Conservation (phyloP, 2,797 vertebrate genomes). For the Melanotaenia parkinsoni region DNA sequence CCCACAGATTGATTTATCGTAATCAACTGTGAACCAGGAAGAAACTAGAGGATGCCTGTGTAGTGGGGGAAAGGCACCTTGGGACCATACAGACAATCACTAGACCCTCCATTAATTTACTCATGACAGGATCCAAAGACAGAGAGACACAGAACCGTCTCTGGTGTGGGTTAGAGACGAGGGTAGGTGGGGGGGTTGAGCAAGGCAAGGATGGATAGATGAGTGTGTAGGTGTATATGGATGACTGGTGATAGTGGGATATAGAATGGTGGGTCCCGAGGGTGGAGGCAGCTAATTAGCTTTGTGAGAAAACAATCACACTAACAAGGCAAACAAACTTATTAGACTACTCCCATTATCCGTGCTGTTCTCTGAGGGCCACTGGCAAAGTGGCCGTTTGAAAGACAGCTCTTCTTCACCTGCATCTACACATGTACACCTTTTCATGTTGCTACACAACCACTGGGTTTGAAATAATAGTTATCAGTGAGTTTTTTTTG, state of each 20-base stretch:
- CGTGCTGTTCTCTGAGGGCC: constrained; percentile 55
- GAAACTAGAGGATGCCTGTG: constrained; percentile 76
- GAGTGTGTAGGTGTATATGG: constrained; percentile 55
- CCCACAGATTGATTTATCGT: constrained; percentile 84
- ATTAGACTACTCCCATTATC: constrained; percentile 75
- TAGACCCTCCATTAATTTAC: constrained; percentile 83
- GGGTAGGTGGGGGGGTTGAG: constrained; percentile 25
- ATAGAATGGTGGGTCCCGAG: constrained; percentile 67
- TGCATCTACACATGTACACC: constrained; percentile 29
- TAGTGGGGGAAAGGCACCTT: constrained; percentile 84
- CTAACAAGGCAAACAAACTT: constrained; percentile 85
- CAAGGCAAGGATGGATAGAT: constrained; percentile 54
- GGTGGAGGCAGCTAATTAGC: constrained; percentile 82
- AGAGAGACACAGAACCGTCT: constrained; percentile 61
- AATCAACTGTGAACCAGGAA: constrained; percentile 82
- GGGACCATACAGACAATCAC: constrained; percentile 83
- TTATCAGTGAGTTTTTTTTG: neutral
- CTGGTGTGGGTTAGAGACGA: constrained; percentile 52
- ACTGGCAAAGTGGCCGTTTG: constrained; percentile 51
- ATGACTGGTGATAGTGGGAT: constrained; percentile 62
- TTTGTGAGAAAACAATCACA: constrained; percentile 84
- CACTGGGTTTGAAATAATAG: constrained; percentile 16
- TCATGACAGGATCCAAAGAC: constrained; percentile 81
- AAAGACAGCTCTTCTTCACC: constrained; percentile 53
- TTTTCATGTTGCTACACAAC: constrained; percentile 44